A percentile compares a stretch with the other conserved stretches of the same genome.
These are phyloP conservation scores for Avahi laniger DNA, from an alignment of 2,797 vertebrate genomes.

Conservation along the genomic window DNA sequence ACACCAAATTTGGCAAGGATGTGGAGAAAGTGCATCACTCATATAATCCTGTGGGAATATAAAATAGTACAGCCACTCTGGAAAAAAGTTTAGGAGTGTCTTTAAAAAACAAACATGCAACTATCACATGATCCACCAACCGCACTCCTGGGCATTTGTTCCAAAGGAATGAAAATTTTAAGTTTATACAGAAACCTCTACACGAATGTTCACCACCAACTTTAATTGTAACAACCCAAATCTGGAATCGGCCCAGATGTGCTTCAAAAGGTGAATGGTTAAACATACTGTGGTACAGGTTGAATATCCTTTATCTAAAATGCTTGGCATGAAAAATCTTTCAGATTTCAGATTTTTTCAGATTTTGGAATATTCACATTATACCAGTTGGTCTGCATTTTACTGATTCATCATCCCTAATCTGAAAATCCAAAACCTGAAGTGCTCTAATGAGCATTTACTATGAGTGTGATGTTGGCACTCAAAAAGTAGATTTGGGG, in stretches of 20 bases:
- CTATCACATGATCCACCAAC: background rate
- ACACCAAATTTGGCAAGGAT: background rate
- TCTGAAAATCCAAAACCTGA: background rate
- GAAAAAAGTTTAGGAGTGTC: background rate
- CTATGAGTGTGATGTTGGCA: background rate
- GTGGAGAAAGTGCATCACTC: background rate
- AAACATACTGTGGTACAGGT: background rate
- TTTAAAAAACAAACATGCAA: background rate
- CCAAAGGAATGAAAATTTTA: background rate
- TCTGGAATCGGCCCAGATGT: background rate
- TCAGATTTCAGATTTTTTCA: background rate
- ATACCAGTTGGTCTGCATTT: background rate
- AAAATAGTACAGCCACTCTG: background rate
- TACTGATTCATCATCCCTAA: background rate
- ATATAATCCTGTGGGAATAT: background rate
- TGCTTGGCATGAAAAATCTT: background rate
- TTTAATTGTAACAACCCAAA: background rate
- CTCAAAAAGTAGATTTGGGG: background rate
- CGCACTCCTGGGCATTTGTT: background rate
- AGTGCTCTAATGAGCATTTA: background rate
- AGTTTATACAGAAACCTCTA: background rate
- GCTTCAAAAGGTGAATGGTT: background rate
- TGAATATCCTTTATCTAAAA: background rate
- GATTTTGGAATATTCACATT: background rate
- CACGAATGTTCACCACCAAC: background rate